Evolutionary conservation across 2,797 vertebrate genomes (phyloP).

Genomic region (Arrhamphus sclerolepis): DNA sequence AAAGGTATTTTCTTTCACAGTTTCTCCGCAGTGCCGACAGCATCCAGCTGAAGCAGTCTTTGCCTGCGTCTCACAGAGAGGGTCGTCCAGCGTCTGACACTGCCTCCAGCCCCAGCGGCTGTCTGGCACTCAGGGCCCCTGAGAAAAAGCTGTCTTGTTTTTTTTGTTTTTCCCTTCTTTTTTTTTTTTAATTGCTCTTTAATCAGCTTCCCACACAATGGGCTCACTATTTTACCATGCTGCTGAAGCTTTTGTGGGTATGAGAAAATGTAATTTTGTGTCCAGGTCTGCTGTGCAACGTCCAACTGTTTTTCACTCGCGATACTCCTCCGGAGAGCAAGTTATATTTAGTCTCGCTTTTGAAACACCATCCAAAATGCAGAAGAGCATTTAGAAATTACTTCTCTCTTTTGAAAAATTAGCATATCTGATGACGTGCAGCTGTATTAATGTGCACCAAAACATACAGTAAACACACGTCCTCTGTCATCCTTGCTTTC

Average conservation of each 20-base stretch:
- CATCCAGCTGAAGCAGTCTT: constrained; percentile 74
- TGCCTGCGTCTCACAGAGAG: constrained; percentile 66
- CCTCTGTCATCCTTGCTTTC: too few species aligned
- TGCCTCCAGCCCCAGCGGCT: constrained; percentile 33
- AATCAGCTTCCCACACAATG: constrained; percentile 52
- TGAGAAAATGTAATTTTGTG: constrained; percentile 26
- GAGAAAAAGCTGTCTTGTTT: constrained; percentile 56
- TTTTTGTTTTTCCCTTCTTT: constrained; percentile 1
- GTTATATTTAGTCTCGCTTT: constrained; percentile 15
- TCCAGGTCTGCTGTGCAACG: background rate
- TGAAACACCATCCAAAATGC: constrained; percentile 26
- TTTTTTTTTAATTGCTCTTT: constrained; percentile 45
- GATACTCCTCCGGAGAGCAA: constrained; percentile 29
- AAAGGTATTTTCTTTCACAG: constrained; percentile 81
- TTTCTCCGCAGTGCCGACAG: constrained; percentile 82
- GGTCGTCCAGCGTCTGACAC: constrained; percentile 64
- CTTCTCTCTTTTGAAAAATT: constrained; percentile 40
- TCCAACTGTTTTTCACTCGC: constrained; percentile 13
- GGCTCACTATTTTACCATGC: constrained; percentile 33
- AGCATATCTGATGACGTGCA: constrained; percentile 14
- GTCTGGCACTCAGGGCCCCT: constrained; percentile 49
- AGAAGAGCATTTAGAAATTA: constrained; percentile 32
- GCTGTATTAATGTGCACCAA: constrained; percentile 41
- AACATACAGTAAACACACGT: constrained; percentile 32
- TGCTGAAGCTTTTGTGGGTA: constrained; percentile 25